phyloP scores from a whole-genome alignment of 2,888 invertebrate genomes.

The Melieria omissa region DNA sequence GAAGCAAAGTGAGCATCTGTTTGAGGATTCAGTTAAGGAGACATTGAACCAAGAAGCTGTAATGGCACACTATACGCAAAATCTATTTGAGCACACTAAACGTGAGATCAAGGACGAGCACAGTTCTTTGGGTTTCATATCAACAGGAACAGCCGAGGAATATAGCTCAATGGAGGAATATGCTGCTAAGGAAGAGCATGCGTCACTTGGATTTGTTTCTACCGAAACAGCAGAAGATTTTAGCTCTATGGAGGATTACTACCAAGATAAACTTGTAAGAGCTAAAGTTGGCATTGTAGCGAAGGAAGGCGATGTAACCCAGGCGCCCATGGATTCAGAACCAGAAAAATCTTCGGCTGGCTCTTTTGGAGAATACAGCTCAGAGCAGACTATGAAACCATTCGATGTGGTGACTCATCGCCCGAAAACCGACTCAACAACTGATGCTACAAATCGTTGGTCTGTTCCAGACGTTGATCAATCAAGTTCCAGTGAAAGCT shows the following conservation, averaged over 20 bases:
- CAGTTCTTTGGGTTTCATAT: conserved; percentile 58
- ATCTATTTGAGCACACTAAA: conserved; percentile 44
- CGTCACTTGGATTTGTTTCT: conserved; percentile 58
- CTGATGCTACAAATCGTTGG: conserved; percentile 72
- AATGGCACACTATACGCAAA: conserved; percentile 53
- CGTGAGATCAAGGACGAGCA: conserved; percentile 50
- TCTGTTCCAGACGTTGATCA: conserved; percentile 85
- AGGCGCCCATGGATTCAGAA: conserved; percentile 50
- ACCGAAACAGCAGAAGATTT: conserved; percentile 63
- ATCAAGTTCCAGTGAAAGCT: conserved; percentile 90
- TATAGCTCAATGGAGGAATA: conserved; percentile 57
- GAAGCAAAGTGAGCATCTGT: conserved; percentile 42
- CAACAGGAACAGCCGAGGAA: conserved; percentile 58
- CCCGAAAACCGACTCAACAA: conserved; percentile 65
- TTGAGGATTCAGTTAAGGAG: conserved; percentile 50
- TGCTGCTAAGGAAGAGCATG: conserved; percentile 56
- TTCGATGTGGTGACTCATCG: conserved; percentile 58
- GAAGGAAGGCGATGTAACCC: conserved; percentile 34
- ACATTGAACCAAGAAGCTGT: conserved; percentile 54
- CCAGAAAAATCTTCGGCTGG: conserved; percentile 34
- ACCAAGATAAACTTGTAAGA: conserved; percentile 55
- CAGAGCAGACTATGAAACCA: conserved; percentile 54
- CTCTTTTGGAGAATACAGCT: conserved; percentile 53
- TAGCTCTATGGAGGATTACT: conserved; percentile 63
- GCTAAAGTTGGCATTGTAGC: conserved; percentile 51